phyloP scores from a whole-genome alignment of 2,888 invertebrate species.

The Chrysomela aeneicollis region DNA sequence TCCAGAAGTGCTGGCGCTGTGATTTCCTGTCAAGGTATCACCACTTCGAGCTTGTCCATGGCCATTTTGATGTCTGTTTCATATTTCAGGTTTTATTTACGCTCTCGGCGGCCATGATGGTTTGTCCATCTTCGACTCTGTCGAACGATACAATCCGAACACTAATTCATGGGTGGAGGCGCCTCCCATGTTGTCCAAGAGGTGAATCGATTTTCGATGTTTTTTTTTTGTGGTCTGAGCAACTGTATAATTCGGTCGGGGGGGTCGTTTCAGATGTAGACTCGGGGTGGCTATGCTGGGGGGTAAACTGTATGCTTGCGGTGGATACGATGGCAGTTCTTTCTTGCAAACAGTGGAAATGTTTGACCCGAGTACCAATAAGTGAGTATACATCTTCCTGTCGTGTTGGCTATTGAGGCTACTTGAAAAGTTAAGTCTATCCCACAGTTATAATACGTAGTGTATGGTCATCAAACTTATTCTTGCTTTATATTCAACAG shows the following conservation, averaged over 20 bases:
- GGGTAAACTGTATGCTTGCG: slow-evolving; percentile 84
- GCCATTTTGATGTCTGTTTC: too few relatives aligned
- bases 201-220: slow-evolving; percentile 51
- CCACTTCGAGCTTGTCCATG: too few relatives aligned
- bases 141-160: slow-evolving; percentile 81
- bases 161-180: slow-evolving; percentile 77
- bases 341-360: slow-evolving; percentile 85
- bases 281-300: slow-evolving; percentile 83
- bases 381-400: slow-evolving; percentile 64
- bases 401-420: too few relatives aligned
- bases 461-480: too few relatives aligned
- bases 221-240: neutral
- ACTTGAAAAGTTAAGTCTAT: too few relatives aligned
- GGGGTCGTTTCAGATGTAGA: slow-evolving; percentile 68
- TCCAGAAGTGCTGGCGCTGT: slow-evolving; percentile 63
- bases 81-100: slow-evolving; percentile 77
- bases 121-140: slow-evolving; percentile 85
- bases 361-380: slow-evolving; percentile 76
- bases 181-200: slow-evolving; percentile 79
- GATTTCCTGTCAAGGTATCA: slow-evolving; percentile 59
- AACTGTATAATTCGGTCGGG: slow-evolving; percentile 5
- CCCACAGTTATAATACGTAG: too few relatives aligned
- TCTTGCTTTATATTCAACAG: too few relatives aligned
- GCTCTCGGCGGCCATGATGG: slow-evolving; percentile 90
- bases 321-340: slow-evolving; percentile 85